These are phyloP conservation scores for Spongilla lacustris DNA, from an alignment of 37 sponge, comb jelly and placozoan species.

Conservation along the genomic window DNA sequence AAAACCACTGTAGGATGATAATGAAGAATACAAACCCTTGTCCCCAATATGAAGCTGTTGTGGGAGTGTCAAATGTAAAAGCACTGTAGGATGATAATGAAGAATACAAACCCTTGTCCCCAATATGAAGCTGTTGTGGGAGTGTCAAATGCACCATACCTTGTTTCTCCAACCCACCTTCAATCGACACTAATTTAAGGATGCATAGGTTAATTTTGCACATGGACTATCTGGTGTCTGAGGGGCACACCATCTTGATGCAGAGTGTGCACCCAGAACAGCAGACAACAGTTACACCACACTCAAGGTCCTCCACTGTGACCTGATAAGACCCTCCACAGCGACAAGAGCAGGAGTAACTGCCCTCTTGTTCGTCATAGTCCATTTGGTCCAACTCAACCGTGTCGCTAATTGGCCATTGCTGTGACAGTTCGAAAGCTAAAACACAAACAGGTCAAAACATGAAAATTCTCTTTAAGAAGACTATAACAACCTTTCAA, in stretches of 20 bases:
- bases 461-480: too few relatives aligned
- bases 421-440: constrained; percentile 33
- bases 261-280: constrained; percentile 50
- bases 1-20: too few relatives aligned
- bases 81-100: too few relatives aligned
- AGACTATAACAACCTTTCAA: constrained; percentile 27
- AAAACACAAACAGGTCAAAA: background rate
- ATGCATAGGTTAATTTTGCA: background rate
- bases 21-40: too few relatives aligned
- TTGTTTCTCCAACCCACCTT: background rate
- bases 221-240: background rate
- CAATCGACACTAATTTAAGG: background rate
- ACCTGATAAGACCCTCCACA: constrained; percentile 57
- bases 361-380: constrained; percentile 9
- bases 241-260: background rate
- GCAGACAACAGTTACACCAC: constrained; percentile 42
- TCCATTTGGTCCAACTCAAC: constrained; percentile 55
- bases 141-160: too few relatives aligned
- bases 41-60: too few relatives aligned
- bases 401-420: constrained; percentile 45
- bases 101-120: too few relatives aligned
- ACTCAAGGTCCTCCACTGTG: constrained; percentile 30
- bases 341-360: constrained; percentile 30
- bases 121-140: too few relatives aligned
- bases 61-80: too few relatives aligned